Evolutionary conservation across 2,888 invertebrate species (phyloP).

Genomic region (Altica lythri): DNA sequence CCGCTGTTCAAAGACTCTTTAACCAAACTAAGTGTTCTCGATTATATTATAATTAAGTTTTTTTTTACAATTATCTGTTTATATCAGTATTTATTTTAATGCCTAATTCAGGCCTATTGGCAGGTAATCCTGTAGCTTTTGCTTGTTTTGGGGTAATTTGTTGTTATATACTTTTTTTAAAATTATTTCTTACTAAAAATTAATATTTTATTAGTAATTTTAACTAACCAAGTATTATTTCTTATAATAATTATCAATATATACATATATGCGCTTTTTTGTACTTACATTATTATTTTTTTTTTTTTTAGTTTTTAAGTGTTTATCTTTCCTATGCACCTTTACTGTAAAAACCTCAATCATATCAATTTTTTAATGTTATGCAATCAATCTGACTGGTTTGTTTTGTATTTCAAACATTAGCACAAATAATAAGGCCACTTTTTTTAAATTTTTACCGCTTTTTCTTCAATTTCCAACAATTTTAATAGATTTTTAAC

Average conservation of each 20-base stretch:
- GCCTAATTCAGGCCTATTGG: slow-evolving; percentile 22
- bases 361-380: slow-evolving; percentile 48
- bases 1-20: too few relatives aligned
- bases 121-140: slow-evolving; percentile 7
- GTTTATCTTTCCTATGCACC: slow-evolving; percentile 31
- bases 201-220: slow-evolving; percentile 17
- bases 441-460: background rate
- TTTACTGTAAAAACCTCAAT: slow-evolving; percentile 39
- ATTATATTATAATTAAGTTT: slow-evolving; percentile 2
- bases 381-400: slow-evolving; percentile 47
- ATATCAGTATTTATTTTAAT: slow-evolving; percentile 21
- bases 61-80: slow-evolving; percentile 6
- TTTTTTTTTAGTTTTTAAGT: slow-evolving; percentile 34
- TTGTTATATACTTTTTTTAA: slow-evolving; percentile 8
- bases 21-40: slow-evolving; percentile 1
- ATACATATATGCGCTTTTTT: slow-evolving; percentile 38
- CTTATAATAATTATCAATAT: too few relatives aligned
- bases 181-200: slow-evolving; percentile 19
- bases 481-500: background rate
- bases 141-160: slow-evolving; percentile 15
- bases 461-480: background rate
- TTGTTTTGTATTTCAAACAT: slow-evolving; percentile 29
- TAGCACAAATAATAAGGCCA: slow-evolving; percentile 19
- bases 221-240: slow-evolving; percentile 30
- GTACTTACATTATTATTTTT: slow-evolving; percentile 42